Conservation (phyloP, 2,113 vertebrate species). For the Mungos mungo region DNA sequence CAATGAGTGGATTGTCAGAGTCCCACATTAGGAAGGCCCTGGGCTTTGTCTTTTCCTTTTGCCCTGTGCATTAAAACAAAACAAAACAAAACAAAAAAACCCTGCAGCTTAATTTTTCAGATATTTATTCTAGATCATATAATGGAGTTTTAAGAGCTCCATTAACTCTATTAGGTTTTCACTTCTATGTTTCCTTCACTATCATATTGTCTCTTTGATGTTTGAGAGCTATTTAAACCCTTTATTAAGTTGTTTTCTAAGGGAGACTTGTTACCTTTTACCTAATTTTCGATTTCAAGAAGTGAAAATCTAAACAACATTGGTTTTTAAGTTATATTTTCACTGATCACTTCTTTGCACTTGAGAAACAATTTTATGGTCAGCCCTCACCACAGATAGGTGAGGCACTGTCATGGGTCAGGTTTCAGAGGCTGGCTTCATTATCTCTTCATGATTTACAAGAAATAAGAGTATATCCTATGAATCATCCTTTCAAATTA, state of each 20-base stretch:
- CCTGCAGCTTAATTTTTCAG: not conserved
- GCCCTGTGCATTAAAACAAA: not conserved
- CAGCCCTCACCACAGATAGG: not conserved
- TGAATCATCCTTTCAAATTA: slow-evolving; percentile 1
- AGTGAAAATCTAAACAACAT: not conserved
- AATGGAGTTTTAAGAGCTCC: not conserved
- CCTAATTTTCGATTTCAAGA: not conserved
- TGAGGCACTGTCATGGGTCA: not conserved
- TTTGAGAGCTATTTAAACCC: not conserved
- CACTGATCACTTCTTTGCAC: not conserved
- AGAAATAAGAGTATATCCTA: not conserved
- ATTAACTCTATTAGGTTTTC: slow-evolving; percentile 8
- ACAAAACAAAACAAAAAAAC: not conserved
- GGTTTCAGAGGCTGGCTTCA: not conserved
- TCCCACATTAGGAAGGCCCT: not conserved
- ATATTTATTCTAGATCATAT: not conserved
- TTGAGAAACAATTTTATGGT: not conserved
- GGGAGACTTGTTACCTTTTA: not conserved
- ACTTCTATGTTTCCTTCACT: not conserved
- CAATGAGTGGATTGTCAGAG: not conserved
- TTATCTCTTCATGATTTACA: slow-evolving; percentile 27
- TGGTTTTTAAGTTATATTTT: slow-evolving; percentile 12
- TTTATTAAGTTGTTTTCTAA: not conserved
- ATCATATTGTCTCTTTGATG: not conserved
- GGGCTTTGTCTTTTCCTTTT: not conserved